Percentiles rank a stretch among this genome's conserved stretches.
Evolutionary conservation across 2,797 vertebrate genomes (phyloP).

Genomic region (Hoplostethus atlanticus): DNA sequence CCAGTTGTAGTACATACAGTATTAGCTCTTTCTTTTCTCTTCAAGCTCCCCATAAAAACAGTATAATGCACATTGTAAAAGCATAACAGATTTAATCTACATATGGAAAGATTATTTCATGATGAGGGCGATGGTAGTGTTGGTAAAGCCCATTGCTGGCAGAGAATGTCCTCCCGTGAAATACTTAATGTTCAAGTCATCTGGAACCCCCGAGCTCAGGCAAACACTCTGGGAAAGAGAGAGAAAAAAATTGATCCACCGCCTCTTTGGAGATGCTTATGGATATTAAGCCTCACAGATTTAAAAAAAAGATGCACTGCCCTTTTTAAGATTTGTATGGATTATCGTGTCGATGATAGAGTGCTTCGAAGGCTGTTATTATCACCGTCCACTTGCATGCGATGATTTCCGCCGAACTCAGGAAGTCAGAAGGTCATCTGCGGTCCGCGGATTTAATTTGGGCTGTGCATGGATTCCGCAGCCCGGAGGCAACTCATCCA

Average conservation of each 20-base stretch:
- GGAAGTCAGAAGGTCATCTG: conserved; percentile 69
- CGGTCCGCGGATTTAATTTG: conserved; percentile 72
- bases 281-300: conserved; percentile 14
- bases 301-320: conserved; percentile 20
- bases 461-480: conserved; percentile 42
- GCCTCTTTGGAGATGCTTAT: conserved; percentile 9
- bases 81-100: too few species aligned
- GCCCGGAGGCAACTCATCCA: conserved; percentile 67
- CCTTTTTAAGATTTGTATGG: conserved; percentile 39
- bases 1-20: too few species aligned
- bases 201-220: conserved; percentile 5
- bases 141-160: conserved; percentile 16
- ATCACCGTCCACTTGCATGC: conserved; percentile 47
- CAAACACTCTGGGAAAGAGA: conserved; percentile 2
- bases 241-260: neutral
- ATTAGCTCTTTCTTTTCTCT: too few species aligned
- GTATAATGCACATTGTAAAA: too few species aligned
- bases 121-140: conserved; percentile 10
- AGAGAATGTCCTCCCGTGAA: conserved; percentile 26
- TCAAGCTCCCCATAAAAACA: too few species aligned
- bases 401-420: conserved; percentile 58
- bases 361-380: conserved; percentile 72
- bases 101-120: too few species aligned
- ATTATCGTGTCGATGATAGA: conserved; percentile 33
- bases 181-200: conserved; percentile 14